Conservation (phyloP, 2,113 vertebrate genomes). For the Rhinoptilus africanus region DNA sequence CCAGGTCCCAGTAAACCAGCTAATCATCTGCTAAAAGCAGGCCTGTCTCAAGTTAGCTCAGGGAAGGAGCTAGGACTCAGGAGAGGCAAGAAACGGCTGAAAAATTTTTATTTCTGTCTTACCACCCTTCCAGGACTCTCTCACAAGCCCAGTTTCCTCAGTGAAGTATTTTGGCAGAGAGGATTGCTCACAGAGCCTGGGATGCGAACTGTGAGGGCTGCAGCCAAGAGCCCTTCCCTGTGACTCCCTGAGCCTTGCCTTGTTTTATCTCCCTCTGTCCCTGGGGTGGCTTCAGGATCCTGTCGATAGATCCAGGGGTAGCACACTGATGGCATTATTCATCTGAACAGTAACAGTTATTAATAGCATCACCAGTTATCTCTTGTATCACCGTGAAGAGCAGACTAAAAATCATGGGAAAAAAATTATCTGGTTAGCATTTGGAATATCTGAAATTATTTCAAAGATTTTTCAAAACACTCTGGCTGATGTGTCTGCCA, state of each 20-base stretch:
- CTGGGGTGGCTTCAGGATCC: background rate
- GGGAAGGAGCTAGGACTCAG: background rate
- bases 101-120: background rate
- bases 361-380: background rate
- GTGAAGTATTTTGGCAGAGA: background rate
- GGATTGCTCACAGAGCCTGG: background rate
- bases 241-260: background rate
- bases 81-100: background rate
- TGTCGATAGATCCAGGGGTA: background rate
- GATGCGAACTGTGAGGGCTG: background rate
- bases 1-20: background rate
- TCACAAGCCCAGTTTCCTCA: background rate
- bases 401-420: background rate
- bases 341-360: background rate
- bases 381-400: background rate
- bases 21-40: background rate
- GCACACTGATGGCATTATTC: background rate
- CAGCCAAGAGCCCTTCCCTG: background rate
- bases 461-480: background rate
- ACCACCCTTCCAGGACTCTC: background rate
- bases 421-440: background rate
- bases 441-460: background rate
- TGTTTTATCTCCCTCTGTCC: background rate
- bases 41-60: background rate
- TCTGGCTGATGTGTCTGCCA: background rate